These are phyloP conservation scores for Spodoptera frugiperda DNA, from an alignment of 1,140 invertebrate genomes.

Conservation along the genomic window DNA sequence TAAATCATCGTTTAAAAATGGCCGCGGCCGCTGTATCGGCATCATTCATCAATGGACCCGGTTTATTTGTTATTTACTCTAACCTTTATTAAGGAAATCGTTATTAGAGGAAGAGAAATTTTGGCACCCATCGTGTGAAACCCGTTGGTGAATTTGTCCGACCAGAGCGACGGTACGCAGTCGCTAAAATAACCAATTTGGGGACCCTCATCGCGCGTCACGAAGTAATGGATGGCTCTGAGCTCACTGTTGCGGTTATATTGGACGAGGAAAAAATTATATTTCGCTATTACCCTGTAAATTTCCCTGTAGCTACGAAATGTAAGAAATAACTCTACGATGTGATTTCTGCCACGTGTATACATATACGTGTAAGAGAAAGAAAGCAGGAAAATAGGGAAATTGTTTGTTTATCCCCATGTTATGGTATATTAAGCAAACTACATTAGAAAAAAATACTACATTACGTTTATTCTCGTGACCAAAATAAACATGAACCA, in stretches of 20 bases:
- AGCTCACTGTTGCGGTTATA: conserved; percentile 52
- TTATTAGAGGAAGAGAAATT: conserved; percentile 1
- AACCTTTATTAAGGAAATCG: conserved; percentile 3
- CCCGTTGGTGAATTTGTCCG: conserved; percentile 30
- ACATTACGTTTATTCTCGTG: no score
- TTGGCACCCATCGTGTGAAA: conserved; percentile 21
- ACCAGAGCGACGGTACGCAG: conserved; percentile 40
- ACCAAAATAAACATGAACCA: neutral
- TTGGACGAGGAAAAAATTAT: conserved; percentile 53
- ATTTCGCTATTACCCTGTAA: conserved; percentile 43
- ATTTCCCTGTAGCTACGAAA: conserved; percentile 30
- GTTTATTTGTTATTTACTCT: neutral
- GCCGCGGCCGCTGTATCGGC: neutral
- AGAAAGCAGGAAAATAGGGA: neutral
- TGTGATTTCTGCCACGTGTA: conserved; percentile 12
- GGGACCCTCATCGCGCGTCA: conserved; percentile 58
- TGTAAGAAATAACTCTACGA: conserved; percentile 10
- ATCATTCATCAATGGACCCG: conserved; percentile 8
- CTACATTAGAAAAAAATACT: neutral
- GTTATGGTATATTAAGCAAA: neutral
- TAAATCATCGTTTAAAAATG: conserved; percentile 38
- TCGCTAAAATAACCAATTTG: conserved; percentile 57
- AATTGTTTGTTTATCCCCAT: neutral
- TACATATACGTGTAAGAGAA: conserved; percentile 1
- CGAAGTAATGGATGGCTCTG: conserved; percentile 58